These are phyloP conservation scores for Gymnogyps californianus DNA, from an alignment of 2,113 vertebrate genomes.

Conservation along the genomic window DNA sequence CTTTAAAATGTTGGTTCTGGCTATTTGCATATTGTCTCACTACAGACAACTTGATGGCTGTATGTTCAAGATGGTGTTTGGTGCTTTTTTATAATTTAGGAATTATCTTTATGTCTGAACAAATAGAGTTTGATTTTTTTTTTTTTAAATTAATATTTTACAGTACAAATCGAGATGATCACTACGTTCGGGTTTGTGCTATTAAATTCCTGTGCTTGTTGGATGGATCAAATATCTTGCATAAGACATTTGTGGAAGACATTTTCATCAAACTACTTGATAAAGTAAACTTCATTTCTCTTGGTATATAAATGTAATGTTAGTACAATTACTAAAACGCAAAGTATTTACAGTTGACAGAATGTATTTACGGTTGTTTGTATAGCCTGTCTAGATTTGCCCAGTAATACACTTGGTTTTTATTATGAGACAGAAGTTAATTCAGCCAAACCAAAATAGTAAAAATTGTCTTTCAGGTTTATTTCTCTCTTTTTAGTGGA, in stretches of 20 bases:
- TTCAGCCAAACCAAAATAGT: neutral
- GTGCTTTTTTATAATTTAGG: neutral
- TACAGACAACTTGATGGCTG: neutral
- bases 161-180: constrained; percentile 88
- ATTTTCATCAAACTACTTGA: constrained; percentile 81
- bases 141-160: constrained; percentile 17
- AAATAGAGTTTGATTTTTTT: neutral
- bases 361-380: neutral
- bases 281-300: constrained; percentile 76
- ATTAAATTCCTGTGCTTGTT: constrained; percentile 86
- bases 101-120: neutral
- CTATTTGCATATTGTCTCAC: neutral
- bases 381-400: neutral
- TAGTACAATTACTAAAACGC: neutral
- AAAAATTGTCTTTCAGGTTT: neutral
- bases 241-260: constrained; percentile 82
- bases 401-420: rapidly evolving
- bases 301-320: neutral
- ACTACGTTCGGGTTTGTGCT: constrained; percentile 83
- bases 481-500: neutral
- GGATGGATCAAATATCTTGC: constrained; percentile 74
- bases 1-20: neutral
- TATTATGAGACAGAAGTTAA: neutral
- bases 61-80: neutral
- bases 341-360: neutral